Evolutionary conservation across 2,888 invertebrate species (phyloP).

Genomic region (Torymus aiolomorphi): DNA sequence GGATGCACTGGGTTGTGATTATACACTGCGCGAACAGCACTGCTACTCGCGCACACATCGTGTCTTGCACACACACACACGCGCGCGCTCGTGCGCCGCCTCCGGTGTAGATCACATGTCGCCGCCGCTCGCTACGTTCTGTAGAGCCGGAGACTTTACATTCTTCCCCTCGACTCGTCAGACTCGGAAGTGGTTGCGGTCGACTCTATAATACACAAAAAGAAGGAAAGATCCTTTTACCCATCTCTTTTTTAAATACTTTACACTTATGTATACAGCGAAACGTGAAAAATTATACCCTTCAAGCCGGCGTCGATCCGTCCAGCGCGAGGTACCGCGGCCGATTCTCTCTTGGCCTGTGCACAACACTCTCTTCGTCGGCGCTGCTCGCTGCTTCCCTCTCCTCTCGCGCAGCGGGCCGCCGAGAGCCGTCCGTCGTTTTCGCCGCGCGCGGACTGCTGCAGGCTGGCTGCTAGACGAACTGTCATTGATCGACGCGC

Average conservation of each 20-base stretch:
- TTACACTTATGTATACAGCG: too few species aligned
- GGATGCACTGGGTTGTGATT: too few species aligned
- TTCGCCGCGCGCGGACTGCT: background rate
- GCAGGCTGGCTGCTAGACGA: conserved; percentile 15
- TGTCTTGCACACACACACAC: background rate
- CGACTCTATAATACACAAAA: too few species aligned
- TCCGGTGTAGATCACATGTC: conserved; percentile 50
- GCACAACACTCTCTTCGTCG: background rate
- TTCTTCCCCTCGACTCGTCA: too few species aligned
- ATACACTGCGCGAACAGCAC: too few species aligned
- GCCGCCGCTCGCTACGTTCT: background rate
- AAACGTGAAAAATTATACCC: too few species aligned
- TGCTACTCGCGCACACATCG: conserved; percentile 4
- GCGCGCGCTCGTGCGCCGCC: conserved; percentile 32
- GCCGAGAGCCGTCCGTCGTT: background rate
- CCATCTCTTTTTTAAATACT: too few species aligned
- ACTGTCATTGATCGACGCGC: conserved; percentile 46
- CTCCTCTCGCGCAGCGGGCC: too few species aligned
- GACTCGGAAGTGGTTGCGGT: too few species aligned
- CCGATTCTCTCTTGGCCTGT: background rate
- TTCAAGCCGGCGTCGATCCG: too few species aligned
- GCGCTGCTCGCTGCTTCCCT: background rate
- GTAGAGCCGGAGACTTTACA: too few species aligned
- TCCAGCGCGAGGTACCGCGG: background rate
- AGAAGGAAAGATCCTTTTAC: too few species aligned